These are phyloP conservation scores for Lypha dubia DNA, from an alignment of 2,888 invertebrate genomes.

Conservation along the genomic window DNA sequence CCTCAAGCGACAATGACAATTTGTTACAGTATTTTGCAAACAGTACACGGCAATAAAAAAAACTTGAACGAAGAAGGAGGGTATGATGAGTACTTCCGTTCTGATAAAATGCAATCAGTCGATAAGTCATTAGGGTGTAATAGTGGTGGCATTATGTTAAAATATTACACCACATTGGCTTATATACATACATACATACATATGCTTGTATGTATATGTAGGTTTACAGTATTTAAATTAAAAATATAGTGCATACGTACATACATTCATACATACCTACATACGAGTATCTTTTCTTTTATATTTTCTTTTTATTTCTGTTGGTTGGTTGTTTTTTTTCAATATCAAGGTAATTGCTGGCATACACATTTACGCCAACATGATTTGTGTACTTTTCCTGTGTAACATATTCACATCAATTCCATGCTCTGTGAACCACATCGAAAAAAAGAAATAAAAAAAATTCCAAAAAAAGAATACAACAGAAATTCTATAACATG, in stretches of 20 bases:
- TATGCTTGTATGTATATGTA: background rate
- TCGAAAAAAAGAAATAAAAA: slow-evolving; percentile 43
- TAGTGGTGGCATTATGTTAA: slow-evolving; percentile 54
- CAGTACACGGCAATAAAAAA: slow-evolving; percentile 23
- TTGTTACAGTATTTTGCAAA: slow-evolving; percentile 65
- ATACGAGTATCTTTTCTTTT: slow-evolving; percentile 2
- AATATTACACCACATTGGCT: slow-evolving; percentile 21
- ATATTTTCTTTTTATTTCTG: background rate
- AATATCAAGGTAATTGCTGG: slow-evolving; percentile 71
- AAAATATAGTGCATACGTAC: background rate
- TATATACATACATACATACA: too few relatives aligned
- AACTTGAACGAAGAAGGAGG: slow-evolving; percentile 21
- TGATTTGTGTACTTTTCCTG: slow-evolving; percentile 71
- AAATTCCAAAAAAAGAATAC: slow-evolving; percentile 32
- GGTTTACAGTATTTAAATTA: slow-evolving; percentile 5
- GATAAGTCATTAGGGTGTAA: slow-evolving; percentile 65
- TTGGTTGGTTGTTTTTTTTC: slow-evolving; percentile 45
- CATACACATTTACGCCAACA: slow-evolving; percentile 64
- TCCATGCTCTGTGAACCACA: slow-evolving; percentile 72
- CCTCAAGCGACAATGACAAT: slow-evolving; percentile 44
- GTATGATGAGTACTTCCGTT: slow-evolving; percentile 58
- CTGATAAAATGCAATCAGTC: slow-evolving; percentile 55
- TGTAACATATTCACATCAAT: slow-evolving; percentile 72
- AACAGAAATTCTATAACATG: slow-evolving; percentile 28
- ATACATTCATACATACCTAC: background rate